A percentile compares a stretch with the other conserved stretches of the same genome.
Conservation (phyloP, 2,113 vertebrate genomes). For the Murina feae region DNA sequence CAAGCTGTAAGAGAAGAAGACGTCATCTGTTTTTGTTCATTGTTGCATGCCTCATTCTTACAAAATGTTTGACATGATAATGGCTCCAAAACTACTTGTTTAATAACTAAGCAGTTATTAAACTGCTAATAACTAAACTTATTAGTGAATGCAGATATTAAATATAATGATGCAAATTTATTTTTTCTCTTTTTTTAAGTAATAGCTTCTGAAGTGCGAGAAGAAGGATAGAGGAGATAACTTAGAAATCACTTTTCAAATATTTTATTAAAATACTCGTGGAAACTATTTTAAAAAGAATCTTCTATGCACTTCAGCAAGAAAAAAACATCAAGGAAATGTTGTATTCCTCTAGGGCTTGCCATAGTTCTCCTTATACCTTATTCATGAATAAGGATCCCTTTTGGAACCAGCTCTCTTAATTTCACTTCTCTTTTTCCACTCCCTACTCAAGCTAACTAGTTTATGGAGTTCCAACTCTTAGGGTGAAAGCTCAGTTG, state of each 20-base stretch:
- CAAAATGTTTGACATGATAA: not conserved
- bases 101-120: not conserved
- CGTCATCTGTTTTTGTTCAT: not conserved
- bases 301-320: not conserved
- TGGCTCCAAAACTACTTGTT: not conserved
- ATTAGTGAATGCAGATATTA: not conserved
- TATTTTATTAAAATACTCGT: slow-evolving; percentile 29
- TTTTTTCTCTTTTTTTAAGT: not conserved
- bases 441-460: slow-evolving; percentile 15
- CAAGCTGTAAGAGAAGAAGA: not conserved
- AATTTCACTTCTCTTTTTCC: not conserved
- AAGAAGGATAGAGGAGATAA: not conserved
- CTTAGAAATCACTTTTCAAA: not conserved
- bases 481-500: not conserved
- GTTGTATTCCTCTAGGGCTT: not conserved
- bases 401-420: not conserved
- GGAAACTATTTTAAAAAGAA: slow-evolving; percentile 22
- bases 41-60: not conserved
- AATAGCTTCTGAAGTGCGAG: not conserved
- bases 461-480: not conserved
- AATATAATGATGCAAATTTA: not conserved
- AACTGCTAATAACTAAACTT: too few species aligned
- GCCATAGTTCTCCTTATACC: not conserved
- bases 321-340: not conserved
- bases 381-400: not conserved